Evolutionary conservation across 2,888 invertebrate species (phyloP).

Genomic region (Amblyjoppa fuscipennis): DNA sequence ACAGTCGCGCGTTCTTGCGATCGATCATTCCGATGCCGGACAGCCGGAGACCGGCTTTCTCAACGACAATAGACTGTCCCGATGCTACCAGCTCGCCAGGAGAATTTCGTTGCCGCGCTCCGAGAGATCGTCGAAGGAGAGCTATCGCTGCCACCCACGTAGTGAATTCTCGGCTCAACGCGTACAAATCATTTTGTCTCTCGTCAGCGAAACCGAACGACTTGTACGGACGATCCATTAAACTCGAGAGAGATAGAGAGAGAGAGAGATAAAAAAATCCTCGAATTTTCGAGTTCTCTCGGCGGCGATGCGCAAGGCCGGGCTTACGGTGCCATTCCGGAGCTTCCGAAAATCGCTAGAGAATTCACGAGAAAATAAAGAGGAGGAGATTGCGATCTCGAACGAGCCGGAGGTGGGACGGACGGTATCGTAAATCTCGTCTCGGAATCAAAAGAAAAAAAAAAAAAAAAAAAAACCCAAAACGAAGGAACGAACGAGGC

Average conservation of each 20-base stretch:
- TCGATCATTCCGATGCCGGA: slow-evolving; percentile 80
- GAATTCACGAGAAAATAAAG: slow-evolving; percentile 53
- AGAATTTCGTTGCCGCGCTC: slow-evolving; percentile 26
- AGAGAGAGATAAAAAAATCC: neutral
- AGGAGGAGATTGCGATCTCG: slow-evolving; percentile 60
- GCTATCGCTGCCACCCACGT: slow-evolving; percentile 84
- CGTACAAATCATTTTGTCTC: slow-evolving; percentile 49
- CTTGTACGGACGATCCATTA: neutral
- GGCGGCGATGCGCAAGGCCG: neutral
- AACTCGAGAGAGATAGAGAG: too few relatives aligned
- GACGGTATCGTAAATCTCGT: slow-evolving; percentile 63
- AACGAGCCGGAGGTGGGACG: slow-evolving; percentile 15
- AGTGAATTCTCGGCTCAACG: slow-evolving; percentile 56
- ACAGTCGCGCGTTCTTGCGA: slow-evolving; percentile 78
- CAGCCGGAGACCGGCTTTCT: slow-evolving; percentile 36
- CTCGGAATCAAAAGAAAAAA: slow-evolving; percentile 40
- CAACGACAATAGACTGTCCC: slow-evolving; percentile 35
- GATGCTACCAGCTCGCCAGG: slow-evolving; percentile 40
- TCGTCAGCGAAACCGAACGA: slow-evolving; percentile 15
- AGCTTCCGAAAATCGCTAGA: slow-evolving; percentile 43
- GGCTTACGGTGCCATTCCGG: too few relatives aligned
- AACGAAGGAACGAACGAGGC: slow-evolving; percentile 56
- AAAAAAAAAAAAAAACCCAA: neutral
- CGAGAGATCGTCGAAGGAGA: slow-evolving; percentile 67
- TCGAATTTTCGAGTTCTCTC: neutral